These are phyloP conservation scores for Hoplostethus mediterraneus DNA, from an alignment of 2,797 vertebrate species.

Conservation along the genomic window DNA sequence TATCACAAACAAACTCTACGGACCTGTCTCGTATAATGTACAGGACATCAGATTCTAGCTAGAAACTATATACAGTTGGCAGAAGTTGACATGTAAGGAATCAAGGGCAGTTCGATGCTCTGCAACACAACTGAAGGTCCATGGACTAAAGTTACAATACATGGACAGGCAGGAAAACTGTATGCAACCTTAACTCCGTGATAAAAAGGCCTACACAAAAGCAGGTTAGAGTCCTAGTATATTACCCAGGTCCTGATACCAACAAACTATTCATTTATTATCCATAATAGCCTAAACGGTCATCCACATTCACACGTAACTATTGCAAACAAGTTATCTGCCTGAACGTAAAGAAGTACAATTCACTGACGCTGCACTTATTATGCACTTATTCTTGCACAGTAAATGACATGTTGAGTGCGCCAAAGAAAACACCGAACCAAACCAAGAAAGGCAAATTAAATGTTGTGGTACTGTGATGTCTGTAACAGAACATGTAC, in stretches of 20 bases:
- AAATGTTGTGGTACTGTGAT: conserved; percentile 7
- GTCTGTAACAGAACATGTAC: conserved; percentile 5
- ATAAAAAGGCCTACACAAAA: background rate
- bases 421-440: conserved; percentile 18
- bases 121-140: background rate
- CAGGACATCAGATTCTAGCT: conserved; percentile 14
- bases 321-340: background rate
- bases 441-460: conserved; percentile 7
- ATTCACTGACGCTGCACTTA: background rate
- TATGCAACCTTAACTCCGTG: conserved; percentile 4
- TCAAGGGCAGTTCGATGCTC: conserved; percentile 9
- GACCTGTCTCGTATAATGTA: conserved; percentile 6
- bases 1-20: conserved; percentile 52
- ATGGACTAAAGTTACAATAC: background rate
- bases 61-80: conserved; percentile 39
- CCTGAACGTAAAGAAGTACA: background rate
- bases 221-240: background rate
- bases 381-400: conserved; percentile 5
- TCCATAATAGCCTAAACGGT: conserved; percentile 21
- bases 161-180: background rate
- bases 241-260: background rate
- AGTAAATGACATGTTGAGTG: background rate
- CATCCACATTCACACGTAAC: background rate
- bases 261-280: conserved; percentile 4
- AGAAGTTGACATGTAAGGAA: conserved; percentile 5